A percentile compares a stretch with the other conserved stretches of the same genome.
phyloP scores from a whole-genome alignment of 1,140 invertebrate species.

The Drosophila pseudoananassae region DNA sequence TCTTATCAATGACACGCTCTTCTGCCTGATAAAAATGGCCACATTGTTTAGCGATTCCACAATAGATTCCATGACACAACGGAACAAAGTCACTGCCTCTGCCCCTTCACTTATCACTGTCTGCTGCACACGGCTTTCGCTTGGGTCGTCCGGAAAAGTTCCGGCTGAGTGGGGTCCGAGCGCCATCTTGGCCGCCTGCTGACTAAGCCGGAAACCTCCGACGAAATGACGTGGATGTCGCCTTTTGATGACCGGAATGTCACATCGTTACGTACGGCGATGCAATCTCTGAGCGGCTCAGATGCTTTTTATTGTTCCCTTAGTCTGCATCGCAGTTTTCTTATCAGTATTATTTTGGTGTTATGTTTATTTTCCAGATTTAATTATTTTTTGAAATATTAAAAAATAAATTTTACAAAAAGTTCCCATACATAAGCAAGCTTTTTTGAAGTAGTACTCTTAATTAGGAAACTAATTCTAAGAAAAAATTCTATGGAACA shows the following conservation, averaged over 20 bases:
- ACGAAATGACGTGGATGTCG: slow-evolving; percentile 14
- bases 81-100: slow-evolving; percentile 3
- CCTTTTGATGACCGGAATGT: slow-evolving; percentile 11
- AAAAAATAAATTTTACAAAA: no score
- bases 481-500: background rate
- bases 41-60: slow-evolving; percentile 6
- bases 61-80: slow-evolving; percentile 36
- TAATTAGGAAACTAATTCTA: background rate
- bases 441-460: background rate
- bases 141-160: slow-evolving; percentile 15
- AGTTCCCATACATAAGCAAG: no score
- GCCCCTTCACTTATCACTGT: slow-evolving; percentile 26
- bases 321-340: slow-evolving; percentile 34
- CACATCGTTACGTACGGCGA: slow-evolving; percentile 19
- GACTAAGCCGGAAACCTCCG: slow-evolving; percentile 45
- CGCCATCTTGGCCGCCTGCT: slow-evolving; percentile 56
- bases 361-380: background rate
- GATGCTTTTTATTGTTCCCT: slow-evolving; percentile 2
- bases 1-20: slow-evolving; percentile 50
- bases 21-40: slow-evolving; percentile 28
- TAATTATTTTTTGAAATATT: no score
- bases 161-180: slow-evolving; percentile 34
- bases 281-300: slow-evolving; percentile 25
- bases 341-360: slow-evolving; percentile 19
- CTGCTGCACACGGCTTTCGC: slow-evolving; percentile 56